Evolutionary conservation across 2,888 invertebrate genomes (phyloP), one percentile per base, ranked within the genome.

Genomic region (Meiosimyza platycephala): DNA sequence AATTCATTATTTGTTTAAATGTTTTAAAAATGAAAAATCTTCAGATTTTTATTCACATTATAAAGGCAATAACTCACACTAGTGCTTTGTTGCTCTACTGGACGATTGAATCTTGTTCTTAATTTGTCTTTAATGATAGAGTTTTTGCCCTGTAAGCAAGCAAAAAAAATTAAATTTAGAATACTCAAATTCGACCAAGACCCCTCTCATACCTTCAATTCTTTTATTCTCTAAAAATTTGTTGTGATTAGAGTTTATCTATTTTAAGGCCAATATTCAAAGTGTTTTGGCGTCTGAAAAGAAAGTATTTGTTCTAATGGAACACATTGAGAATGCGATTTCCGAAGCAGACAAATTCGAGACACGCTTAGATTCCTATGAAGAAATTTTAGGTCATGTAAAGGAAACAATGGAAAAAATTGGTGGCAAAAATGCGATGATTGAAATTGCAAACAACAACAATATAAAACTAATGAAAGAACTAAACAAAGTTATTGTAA

Each of bases 241-340:
- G 6, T 1, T 40, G 9, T 9, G 9, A 40, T 40, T 40, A 9
- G 40, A 9, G 3, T 28, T 40, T 40, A 40, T 40, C 4, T 40
- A 40, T 40, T 40, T 47, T 48, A 67, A 86, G 85, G 95, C 95
- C 83, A 97, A 97, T 87, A 94, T 97, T 74, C 94, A 96, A 85
- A 95, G 94, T 80, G 95, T 97, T 68, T 90, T 97, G 88, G 94
- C 94, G n/a, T 95, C 95, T 3, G 96, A 97, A 85, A 91, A 91
- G 73, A 92, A 94, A 85, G 93, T 95, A 0, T 90, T 93, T 75
- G 89, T 90, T 52, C 88, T 95, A 80, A 95, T 97, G 88, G 91
- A 93, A 79, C 91, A 94, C 80, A 90, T 95, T 72, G 94, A 95
- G 83, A 90, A 90, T 72, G 95, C 95, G 0, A 92, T 95, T 77